Percentiles rank a stretch among this genome's conserved stretches.
Evolutionary conservation across 1,140 invertebrate species (phyloP).

Genomic region (Brachionus manjavacas): DNA sequence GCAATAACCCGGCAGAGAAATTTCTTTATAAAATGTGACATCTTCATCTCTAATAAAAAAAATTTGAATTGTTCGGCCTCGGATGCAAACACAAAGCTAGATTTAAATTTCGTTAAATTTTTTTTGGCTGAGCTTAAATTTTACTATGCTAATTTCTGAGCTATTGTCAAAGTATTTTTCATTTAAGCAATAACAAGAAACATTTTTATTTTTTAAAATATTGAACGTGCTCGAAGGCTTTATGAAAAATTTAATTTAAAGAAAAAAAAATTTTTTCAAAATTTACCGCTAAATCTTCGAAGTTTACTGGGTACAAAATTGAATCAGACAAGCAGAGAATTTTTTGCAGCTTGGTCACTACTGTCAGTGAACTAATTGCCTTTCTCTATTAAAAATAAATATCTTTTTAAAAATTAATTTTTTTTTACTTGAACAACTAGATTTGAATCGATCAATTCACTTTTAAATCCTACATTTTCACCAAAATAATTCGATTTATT

Average conservation of each 20-base stretch:
- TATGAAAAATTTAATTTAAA: neutral
- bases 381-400: conserved; percentile 2
- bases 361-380: neutral
- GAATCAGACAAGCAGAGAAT: conserved; percentile 21
- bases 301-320: conserved; percentile 16
- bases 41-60: conserved; percentile 9
- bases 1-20: neutral
- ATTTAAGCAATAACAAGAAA: conserved; percentile 19
- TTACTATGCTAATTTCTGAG: conserved; percentile 7
- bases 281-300: conserved; percentile 29
- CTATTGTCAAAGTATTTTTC: neutral
- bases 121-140: neutral
- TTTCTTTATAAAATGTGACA: conserved; percentile 28
- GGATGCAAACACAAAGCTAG: conserved; percentile 31
- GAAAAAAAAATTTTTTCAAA: neutral
- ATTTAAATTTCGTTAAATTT: neutral
- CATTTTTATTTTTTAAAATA: conserved; percentile 8
- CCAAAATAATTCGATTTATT: conserved; percentile 30
- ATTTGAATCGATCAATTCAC: conserved; percentile 32
- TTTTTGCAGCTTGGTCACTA: conserved; percentile 9
- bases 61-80: neutral
- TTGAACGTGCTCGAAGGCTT: conserved; percentile 10
- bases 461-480: conserved; percentile 22
- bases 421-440: neutral
- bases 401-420: neutral